Base-by-base conservation (phyloP, 2,113 vertebrate genomes). In the Oreochromis spilurus region DNA sequence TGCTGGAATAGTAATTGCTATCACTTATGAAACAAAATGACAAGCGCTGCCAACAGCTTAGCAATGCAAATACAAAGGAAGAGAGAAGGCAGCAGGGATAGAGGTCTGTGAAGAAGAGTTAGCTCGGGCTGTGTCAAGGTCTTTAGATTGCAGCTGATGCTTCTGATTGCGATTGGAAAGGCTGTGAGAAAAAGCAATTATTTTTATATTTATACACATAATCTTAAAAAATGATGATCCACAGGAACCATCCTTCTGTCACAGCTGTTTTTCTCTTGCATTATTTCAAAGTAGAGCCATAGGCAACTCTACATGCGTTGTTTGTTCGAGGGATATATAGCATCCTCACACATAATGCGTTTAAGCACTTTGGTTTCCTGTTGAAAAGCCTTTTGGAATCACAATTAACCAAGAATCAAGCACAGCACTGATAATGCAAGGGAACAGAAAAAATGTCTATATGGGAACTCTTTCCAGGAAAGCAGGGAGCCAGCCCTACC, bases 21-120 rank as follows among this genome's bases (percentile, higher is more conserved):
- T 94, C 89, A 85, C 86, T 93, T 94, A 91, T 90, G 86, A 92
- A 92, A 91, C 92, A 89, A 94, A 94, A 93, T 91, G 91, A 93
- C 94, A 92, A 91, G 84, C 31, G 2, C 80, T 87, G 91, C 82
- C 86, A 93, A 90, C 84, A 79, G 88, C 75, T 94, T 92, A 89
- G 87, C 70, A 82, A 84, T 77, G 87, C 87, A 91, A 93, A 93
- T 84, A 89, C 67, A 87, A 91, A 89, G 88, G 86, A 70, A 21
- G 21, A 81, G 36, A 21, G 58, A 81, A 43, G 21, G 45, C 17
- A 21, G 78, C 45, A 36, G 57, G 83, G 65, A 84, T 34, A 9
- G 40, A 84, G 81, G 62, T 78, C 85, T 89, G 9, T 50, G 79
- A 54, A 80, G 84, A 60, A 19, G 45, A 43, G 40, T 36, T 2